These are phyloP conservation scores for Eupleurogrammus muticus DNA, from an alignment of 2,797 vertebrate species.

Conservation along the genomic window DNA sequence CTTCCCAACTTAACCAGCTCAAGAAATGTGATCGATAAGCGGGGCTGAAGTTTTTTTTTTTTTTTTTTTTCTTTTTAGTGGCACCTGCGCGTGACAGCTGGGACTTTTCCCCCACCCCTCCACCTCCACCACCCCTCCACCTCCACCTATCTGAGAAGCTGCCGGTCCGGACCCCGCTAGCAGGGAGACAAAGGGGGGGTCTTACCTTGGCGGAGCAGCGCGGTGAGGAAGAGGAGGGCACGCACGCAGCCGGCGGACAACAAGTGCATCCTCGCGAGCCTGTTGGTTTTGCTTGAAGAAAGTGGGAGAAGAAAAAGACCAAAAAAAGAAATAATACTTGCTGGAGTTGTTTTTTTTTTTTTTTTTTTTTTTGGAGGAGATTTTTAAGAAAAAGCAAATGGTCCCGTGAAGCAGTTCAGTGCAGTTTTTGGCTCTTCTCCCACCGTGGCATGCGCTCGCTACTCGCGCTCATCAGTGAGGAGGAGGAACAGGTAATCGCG, in stretches of 20 bases:
- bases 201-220: conserved; percentile 75
- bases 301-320: background rate
- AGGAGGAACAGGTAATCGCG: conserved; percentile 75
- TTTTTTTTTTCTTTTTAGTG: too few relatives aligned
- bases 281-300: conserved; percentile 3
- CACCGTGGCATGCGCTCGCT: conserved; percentile 61
- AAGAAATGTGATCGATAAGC: conserved; percentile 20
- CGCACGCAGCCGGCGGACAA: conserved; percentile 70
- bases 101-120: background rate
- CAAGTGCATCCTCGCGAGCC: conserved; percentile 80
- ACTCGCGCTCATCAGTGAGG: conserved; percentile 58
- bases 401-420: conserved; percentile 44
- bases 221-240: conserved; percentile 51
- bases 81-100: conserved; percentile 53
- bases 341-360: conserved; percentile 23
- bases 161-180: background rate
- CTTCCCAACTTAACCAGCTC: conserved; percentile 14
- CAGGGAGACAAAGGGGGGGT: conserved; percentile 22
- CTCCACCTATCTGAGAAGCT: too few relatives aligned
- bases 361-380: background rate
- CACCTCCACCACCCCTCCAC: too few relatives aligned
- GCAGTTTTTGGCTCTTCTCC: conserved; percentile 43
- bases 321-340: conserved; percentile 30
- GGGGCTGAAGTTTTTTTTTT: conserved; percentile 58
- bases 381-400: too few relatives aligned